These are phyloP conservation scores for Drosophila azteca DNA, from an alignment of 1,140 invertebrate species.

Conservation along the genomic window DNA sequence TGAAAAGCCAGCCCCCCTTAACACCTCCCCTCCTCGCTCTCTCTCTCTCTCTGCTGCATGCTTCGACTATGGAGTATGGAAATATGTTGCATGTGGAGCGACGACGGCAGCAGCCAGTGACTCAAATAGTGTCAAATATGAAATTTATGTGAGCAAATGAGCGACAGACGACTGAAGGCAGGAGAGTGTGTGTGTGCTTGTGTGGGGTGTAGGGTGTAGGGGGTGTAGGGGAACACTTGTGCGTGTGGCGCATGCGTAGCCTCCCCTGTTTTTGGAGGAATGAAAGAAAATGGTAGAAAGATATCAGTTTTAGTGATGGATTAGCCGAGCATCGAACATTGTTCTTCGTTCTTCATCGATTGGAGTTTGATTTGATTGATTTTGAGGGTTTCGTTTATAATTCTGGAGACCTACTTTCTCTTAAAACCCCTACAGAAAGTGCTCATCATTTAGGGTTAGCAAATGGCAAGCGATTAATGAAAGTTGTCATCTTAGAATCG, in stretches of 20 bases:
- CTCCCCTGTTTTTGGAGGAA: not conserved
- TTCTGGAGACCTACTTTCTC: no score
- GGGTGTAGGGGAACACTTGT: constrained; percentile 33
- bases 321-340: no score
- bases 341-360: no score
- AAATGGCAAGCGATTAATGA: no score
- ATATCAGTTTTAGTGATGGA: no score
- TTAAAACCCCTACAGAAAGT: no score
- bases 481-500: no score
- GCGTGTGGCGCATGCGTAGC: constrained; percentile 34
- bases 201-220: not conserved
- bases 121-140: constrained; percentile 76
- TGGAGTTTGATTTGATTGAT: no score
- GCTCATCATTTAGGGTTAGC: no score
- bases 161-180: constrained; percentile 23
- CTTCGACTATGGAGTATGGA: constrained; percentile 17
- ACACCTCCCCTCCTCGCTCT: not conserved
- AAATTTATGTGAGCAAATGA: constrained; percentile 71
- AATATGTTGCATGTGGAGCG: constrained; percentile 60
- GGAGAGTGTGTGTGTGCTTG: not conserved
- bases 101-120: constrained; percentile 23
- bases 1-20: constrained; percentile 1
- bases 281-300: no score
- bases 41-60: not conserved
- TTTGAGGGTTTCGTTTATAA: no score